Base-by-base conservation (phyloP, 2,113 vertebrate genomes). In the Erinaceus europaeus region DNA sequence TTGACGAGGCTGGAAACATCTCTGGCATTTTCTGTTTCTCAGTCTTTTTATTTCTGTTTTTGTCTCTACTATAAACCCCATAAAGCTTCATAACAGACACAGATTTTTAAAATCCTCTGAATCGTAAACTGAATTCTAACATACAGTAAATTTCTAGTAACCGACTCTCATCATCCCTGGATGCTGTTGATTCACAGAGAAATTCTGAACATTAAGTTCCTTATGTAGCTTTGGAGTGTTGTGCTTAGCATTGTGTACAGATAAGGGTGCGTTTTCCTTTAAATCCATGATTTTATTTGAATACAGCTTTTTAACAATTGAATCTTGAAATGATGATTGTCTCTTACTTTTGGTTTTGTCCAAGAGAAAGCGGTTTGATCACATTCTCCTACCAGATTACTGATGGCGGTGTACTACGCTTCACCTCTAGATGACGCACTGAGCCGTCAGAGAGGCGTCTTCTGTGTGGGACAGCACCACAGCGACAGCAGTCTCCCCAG, bases 41-140 rank as follows among this genome's bases (percentile, higher is more conserved):
- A 94, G 95, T 96, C 96, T 96, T 97, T 97, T 97, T 97, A 97
- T 97, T 97, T 97, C 96, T 97, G 95, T 97, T 97, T 97, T 97
- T 95, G 92, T 97, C 94, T 96, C 92, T 80, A 96, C 69, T 96
- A 59, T 97, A 97, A 97, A 97, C 96, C 74, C 90, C 95, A 94
- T 97, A 97, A 97, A 97, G 94, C 94, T 95, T 97, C 84, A 92
- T 97, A 97, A 96, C 95, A 95, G 93, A 93, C 85, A 94, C 94
- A 96, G 93, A 93, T 95, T 93, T 97, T 92, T 94, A 96, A 97
- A 97, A 93, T 94, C 94, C 84, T 96, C 93, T 86, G 73, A 96
- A 95, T 91, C 96, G 78, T 97, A 97, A 97, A 97, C 97, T 95
- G 94, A 75, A 38, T 93, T 97, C 94, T 95, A 96, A 90, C 95